Conservation (phyloP, 35 echinoderm and acorn worm species). For the Strongylocentrotus purpuratus region DNA sequence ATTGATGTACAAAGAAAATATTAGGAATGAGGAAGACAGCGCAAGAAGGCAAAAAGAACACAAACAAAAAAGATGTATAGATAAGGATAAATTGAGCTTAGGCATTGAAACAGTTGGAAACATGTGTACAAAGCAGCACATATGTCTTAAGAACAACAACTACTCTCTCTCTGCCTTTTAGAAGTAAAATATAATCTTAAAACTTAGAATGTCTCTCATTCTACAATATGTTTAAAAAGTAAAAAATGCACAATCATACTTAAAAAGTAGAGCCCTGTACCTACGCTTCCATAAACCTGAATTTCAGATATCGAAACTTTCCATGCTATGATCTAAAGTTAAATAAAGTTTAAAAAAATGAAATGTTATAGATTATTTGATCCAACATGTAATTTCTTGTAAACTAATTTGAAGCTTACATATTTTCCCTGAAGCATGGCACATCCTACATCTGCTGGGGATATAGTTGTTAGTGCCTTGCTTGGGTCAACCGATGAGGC, state of each 20-base stretch:
- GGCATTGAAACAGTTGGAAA: neutral
- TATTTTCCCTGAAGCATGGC: conserved; percentile 69
- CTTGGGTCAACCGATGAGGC: neutral
- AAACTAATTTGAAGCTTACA: conserved; percentile 54
- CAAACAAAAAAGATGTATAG: neutral
- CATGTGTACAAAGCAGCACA: neutral
- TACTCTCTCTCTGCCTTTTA: neutral
- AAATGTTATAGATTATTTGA: no score
- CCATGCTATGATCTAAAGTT: no score
- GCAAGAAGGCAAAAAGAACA: neutral
- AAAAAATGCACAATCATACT: neutral
- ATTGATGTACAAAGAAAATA: neutral
- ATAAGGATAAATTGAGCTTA: neutral
- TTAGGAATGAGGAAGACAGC: neutral
- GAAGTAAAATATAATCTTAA: neutral
- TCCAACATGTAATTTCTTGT: neutral
- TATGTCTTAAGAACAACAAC: neutral
- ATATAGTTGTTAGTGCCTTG: conserved; percentile 42
- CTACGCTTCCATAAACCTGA: neutral
- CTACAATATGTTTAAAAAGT: neutral
- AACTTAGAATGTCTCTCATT: neutral
- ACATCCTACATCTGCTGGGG: conserved; percentile 70
- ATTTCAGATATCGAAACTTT: no score
- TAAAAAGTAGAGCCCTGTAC: neutral
- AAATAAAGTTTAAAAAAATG: no score